A percentile compares a stretch with the other conserved stretches of the same genome.
Conservation (phyloP, 2,888 invertebrate genomes). For the Ichneumon xanthorius region DNA sequence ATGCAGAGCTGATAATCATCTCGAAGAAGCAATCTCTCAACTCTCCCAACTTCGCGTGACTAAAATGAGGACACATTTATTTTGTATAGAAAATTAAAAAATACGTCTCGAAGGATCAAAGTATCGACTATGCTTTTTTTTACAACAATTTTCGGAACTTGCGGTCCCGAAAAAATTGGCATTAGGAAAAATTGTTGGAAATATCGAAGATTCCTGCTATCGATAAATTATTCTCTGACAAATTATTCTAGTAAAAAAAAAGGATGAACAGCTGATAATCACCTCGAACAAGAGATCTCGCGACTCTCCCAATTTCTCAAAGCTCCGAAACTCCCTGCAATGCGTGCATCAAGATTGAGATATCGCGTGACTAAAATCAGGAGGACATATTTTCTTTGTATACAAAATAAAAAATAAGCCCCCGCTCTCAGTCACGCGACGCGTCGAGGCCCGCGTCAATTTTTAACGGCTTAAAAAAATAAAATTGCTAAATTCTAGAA, state of each 20-base stretch:
- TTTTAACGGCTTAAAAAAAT: neutral
- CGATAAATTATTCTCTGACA: too few relatives aligned
- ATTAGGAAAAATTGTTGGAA: too few relatives aligned
- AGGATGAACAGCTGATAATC: neutral
- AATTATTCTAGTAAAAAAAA: neutral
- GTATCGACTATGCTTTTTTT: constrained; percentile 2
- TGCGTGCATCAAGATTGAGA: constrained; percentile 1
- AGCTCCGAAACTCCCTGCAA: neutral
- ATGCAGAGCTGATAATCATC: neutral
- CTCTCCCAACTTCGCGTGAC: neutral
- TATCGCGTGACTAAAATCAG: neutral
- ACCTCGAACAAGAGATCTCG: neutral
- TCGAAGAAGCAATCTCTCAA: neutral
- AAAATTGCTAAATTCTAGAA: neutral
- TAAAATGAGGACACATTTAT: too few relatives aligned
- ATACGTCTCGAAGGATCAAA: neutral
- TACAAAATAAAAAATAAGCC: too few relatives aligned
- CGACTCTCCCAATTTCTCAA: neutral
- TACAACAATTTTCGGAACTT: neutral
- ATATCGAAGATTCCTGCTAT: too few relatives aligned
- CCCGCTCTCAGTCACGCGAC: too few relatives aligned
- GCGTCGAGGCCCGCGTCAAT: neutral
- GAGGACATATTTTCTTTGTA: too few relatives aligned
- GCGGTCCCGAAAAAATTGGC: too few relatives aligned
- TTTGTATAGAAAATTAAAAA: too few relatives aligned